Evolutionary conservation across 2,888 invertebrate species (phyloP).

Genomic region (Synanthedon tipuliformis): DNA sequence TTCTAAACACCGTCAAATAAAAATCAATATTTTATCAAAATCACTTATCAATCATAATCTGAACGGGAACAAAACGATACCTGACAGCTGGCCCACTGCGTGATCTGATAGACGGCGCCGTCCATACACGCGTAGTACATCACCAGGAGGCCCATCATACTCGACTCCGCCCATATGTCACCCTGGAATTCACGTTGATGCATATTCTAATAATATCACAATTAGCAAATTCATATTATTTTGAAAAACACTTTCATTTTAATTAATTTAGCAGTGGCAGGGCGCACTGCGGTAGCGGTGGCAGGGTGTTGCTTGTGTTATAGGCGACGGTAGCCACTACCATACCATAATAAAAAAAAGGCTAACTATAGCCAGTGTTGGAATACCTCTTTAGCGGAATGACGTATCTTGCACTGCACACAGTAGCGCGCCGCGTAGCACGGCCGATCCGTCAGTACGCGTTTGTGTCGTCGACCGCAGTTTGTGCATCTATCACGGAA

Average conservation of each 20-base stretch:
- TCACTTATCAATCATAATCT: too few species aligned
- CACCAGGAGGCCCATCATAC: constrained; percentile 89
- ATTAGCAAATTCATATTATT: too few species aligned
- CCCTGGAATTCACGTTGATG: constrained; percentile 68
- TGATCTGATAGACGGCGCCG: constrained; percentile 94
- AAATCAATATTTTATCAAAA: too few species aligned
- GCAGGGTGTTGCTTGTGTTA: too few species aligned
- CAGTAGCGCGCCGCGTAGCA: constrained; percentile 94
- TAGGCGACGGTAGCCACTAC: too few species aligned
- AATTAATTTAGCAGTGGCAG: too few species aligned
- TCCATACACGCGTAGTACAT: constrained; percentile 98
- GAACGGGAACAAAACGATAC: not conserved
- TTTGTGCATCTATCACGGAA: constrained; percentile 81
- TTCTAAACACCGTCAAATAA: not conserved
- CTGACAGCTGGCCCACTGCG: constrained; percentile 97
- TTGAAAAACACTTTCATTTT: too few species aligned
- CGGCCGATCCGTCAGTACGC: constrained; percentile 86
- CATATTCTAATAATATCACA: too few species aligned
- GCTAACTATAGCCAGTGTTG: not conserved
- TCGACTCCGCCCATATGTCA: constrained; percentile 96
- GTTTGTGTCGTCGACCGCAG: constrained; percentile 90
- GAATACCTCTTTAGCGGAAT: constrained; percentile 85
- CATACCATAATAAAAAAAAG: not conserved
- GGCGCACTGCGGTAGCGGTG: too few species aligned
- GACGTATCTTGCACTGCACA: constrained; percentile 88